Conservation (phyloP, 2,888 invertebrate species). For the Dendrolimus pini region DNA sequence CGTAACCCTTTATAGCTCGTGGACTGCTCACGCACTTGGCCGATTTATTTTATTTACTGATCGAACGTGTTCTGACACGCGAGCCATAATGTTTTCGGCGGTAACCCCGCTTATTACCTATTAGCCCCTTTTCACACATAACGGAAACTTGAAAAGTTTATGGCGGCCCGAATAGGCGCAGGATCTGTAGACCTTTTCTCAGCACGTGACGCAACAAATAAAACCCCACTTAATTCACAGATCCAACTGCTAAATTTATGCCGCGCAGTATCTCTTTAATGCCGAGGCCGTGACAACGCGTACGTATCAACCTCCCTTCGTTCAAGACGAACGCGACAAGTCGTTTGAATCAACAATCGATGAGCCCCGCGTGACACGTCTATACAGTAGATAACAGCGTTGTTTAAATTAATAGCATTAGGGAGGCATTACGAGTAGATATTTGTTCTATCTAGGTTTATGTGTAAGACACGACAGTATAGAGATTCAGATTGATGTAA, state of each 20-base stretch:
- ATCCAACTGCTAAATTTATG: constrained; percentile 66
- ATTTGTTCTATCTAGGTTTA: constrained; percentile 15
- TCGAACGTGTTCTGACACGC: constrained; percentile 7
- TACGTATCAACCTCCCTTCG: constrained; percentile 56
- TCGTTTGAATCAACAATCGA: constrained; percentile 51
- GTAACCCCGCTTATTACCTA: constrained; percentile 15
- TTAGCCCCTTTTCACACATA: constrained; percentile 20
- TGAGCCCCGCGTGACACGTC: constrained; percentile 28
- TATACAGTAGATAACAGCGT: constrained; percentile 22
- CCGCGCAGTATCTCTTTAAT: constrained; percentile 68
- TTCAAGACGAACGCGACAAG: constrained; percentile 41
- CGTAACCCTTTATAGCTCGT: no score
- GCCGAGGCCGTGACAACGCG: constrained; percentile 64
- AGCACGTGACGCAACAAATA: constrained; percentile 68
- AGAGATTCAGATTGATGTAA: no score
- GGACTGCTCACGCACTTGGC: no score
- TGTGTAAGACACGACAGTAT: background rate
- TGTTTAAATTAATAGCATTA: constrained; percentile 23
- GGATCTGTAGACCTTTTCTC: constrained; percentile 39
- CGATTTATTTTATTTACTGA: constrained; percentile 22
- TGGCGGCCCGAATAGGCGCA: constrained; percentile 37
- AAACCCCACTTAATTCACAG: constrained; percentile 70
- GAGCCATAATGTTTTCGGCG: constrained; percentile 12
- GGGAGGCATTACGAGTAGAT: constrained; percentile 16
- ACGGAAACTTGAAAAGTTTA: constrained; percentile 35